These are phyloP conservation scores for Empis stercorea DNA, from an alignment of 2,888 invertebrate species.

Conservation along the genomic window DNA sequence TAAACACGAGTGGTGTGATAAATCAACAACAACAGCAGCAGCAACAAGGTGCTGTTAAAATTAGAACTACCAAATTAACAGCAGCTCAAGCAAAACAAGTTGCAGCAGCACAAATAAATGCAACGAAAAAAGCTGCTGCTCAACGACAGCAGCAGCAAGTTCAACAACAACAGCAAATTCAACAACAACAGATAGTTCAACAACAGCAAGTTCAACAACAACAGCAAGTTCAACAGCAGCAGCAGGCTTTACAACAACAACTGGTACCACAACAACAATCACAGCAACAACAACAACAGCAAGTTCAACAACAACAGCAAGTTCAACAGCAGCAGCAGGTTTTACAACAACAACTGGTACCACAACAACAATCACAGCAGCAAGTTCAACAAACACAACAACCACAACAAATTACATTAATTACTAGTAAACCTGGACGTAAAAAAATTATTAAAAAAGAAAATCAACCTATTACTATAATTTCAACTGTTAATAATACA, in stretches of 20 bases:
- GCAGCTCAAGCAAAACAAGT: slow-evolving; percentile 16
- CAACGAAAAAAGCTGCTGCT: slow-evolving; percentile 3
- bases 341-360: slow-evolving; percentile 9
- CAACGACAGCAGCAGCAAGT: slow-evolving; percentile 6
- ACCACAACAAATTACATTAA: slow-evolving; percentile 8
- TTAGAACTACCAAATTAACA: slow-evolving; percentile 1
- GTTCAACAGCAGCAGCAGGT: slow-evolving; percentile 21
- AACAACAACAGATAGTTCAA: slow-evolving; percentile 3
- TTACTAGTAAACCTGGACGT: slow-evolving; percentile 6
- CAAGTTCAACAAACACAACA: slow-evolving; percentile 10
- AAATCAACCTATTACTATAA: neutral
- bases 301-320: slow-evolving; percentile 20
- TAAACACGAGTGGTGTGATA: neutral
- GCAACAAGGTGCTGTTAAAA: neutral
- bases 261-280: slow-evolving; percentile 14
- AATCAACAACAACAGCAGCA: slow-evolving; percentile 6
- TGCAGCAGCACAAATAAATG: slow-evolving; percentile 12
- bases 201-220: slow-evolving; percentile 20
- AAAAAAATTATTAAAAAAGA: slow-evolving; percentile 7
- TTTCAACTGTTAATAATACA: neutral
- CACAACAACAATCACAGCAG: slow-evolving; percentile 18
- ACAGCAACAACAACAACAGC: slow-evolving; percentile 22
- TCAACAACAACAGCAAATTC: slow-evolving; percentile 10
- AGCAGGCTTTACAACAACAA: slow-evolving; percentile 12
- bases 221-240: slow-evolving; percentile 23